Evolutionary conservation across 2,113 vertebrate species (phyloP).

Genomic region (Nibea coibor): DNA sequence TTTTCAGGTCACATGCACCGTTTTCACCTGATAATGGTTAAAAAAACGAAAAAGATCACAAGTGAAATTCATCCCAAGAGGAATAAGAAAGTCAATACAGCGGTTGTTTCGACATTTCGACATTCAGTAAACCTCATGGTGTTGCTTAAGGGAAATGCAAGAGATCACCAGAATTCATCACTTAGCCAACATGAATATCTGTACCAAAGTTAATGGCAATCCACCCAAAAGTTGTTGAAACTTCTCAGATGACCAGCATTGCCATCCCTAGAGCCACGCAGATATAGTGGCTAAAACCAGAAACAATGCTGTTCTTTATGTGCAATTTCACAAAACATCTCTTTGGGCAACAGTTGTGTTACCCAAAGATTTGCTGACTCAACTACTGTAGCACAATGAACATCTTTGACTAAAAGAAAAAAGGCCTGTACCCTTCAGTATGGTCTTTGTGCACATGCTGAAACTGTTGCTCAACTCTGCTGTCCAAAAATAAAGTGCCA

Average conservation of each 20-base stretch:
- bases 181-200: neutral
- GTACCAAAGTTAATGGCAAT: neutral
- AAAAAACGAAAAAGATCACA: no score
- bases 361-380: conserved; percentile 28
- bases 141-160: neutral
- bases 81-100: neutral
- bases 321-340: conserved; percentile 39
- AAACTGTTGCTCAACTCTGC: conserved; percentile 29
- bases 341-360: conserved; percentile 28
- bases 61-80: neutral
- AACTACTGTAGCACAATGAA: conserved; percentile 38
- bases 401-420: conserved; percentile 40
- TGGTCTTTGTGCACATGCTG: conserved; percentile 1
- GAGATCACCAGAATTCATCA: neutral
- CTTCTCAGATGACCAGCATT: neutral
- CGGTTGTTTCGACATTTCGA: neutral
- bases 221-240: neutral
- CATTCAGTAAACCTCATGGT: neutral
- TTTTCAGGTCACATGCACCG: no score
- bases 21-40: no score
- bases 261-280: neutral
- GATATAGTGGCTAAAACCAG: conserved; percentile 14
- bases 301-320: conserved; percentile 27
- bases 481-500: conserved; percentile 21
- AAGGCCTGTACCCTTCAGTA: conserved; percentile 23